Conservation (phyloP, 2,113 vertebrate species). For the Clinocottus analis region DNA sequence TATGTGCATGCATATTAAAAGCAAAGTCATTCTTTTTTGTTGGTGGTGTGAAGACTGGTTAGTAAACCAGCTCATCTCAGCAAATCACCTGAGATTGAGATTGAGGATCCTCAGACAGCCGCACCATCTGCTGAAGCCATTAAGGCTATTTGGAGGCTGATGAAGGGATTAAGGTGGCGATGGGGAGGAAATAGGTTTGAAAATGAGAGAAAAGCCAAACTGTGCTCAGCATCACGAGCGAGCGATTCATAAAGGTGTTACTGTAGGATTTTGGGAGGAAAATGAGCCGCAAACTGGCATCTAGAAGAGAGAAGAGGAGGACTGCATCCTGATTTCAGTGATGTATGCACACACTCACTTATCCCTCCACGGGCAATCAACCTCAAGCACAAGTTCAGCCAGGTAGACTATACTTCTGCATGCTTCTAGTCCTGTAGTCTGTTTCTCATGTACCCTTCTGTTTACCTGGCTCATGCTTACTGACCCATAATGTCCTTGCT, state of each 20-base stretch:
- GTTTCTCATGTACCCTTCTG: no score
- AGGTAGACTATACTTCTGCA: no score
- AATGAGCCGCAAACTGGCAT: background rate
- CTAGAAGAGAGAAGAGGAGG: background rate
- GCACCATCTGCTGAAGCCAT: slow-evolving; percentile 32
- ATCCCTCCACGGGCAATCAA: background rate
- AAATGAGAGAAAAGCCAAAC: slow-evolving; percentile 20
- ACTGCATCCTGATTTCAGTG: background rate
- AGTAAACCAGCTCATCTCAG: background rate
- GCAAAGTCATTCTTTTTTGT: background rate
- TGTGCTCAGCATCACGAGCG: background rate
- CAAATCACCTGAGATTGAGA: slow-evolving; percentile 5
- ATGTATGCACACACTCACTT: background rate
- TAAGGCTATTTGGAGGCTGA: slow-evolving; percentile 26
- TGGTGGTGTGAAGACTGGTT: background rate
- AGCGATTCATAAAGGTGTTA: background rate
- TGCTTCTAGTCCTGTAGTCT: no score
- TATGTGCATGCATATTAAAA: background rate
- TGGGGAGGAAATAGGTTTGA: slow-evolving; percentile 10
- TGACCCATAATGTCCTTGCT: no score
- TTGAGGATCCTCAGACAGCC: background rate
- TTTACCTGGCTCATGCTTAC: no score
- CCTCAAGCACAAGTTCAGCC: no score
- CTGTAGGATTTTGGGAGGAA: slow-evolving; percentile 5
- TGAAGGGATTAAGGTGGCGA: slow-evolving; percentile 3